These are phyloP conservation scores for Microcebus jonahi DNA, from an alignment of 2,113 vertebrate genomes.

Conservation along the genomic window DNA sequence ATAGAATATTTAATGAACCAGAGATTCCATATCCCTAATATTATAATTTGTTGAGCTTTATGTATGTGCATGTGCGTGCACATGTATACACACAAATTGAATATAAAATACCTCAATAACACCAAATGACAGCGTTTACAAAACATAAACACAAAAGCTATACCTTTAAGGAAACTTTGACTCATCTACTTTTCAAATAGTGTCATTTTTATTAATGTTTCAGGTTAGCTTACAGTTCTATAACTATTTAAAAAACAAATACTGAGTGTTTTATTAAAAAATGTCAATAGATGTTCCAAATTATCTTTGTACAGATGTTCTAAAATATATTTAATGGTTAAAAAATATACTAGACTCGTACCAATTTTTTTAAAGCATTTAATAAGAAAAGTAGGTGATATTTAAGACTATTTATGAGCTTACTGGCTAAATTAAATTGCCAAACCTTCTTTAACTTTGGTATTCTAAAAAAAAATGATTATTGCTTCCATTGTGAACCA, in stretches of 20 bases:
- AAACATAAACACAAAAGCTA: constrained; percentile 27
- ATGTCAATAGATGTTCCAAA: background rate
- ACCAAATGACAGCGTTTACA: background rate
- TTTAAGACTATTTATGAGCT: background rate
- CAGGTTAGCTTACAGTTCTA: background rate
- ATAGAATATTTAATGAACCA: background rate
- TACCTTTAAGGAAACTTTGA: background rate
- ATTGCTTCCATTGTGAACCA: background rate
- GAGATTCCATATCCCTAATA: background rate
- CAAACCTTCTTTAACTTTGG: background rate
- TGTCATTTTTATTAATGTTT: constrained; percentile 12
- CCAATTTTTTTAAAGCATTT: background rate
- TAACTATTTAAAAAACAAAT: background rate
- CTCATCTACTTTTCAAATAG: background rate
- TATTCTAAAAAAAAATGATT: background rate
- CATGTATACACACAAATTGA: background rate
- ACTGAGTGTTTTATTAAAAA: background rate
- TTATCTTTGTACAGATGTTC: background rate
- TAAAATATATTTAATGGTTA: background rate
- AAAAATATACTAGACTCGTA: background rate
- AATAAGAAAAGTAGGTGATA: background rate
- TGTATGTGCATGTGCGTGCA: background rate
- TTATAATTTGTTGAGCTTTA: background rate
- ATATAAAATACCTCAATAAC: background rate
- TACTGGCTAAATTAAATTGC: background rate